phyloP scores from a whole-genome alignment of 2,888 invertebrate genomes.

The Trachelus stipa region DNA sequence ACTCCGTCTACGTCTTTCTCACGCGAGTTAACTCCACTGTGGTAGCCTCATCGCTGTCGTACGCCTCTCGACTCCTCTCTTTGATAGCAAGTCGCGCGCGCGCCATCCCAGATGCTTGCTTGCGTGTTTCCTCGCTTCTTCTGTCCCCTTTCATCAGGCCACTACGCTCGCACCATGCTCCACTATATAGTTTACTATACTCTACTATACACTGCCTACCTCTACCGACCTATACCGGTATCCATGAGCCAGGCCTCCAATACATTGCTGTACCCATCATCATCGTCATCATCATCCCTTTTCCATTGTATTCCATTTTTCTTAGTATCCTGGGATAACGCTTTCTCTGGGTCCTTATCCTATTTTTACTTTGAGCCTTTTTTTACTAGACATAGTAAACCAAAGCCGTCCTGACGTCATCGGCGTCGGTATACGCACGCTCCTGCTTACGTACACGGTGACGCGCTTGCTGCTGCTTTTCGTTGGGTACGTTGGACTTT shows the following conservation, averaged over 20 bases:
- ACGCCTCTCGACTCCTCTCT: background rate
- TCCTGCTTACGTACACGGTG: background rate
- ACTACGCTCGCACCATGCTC: background rate
- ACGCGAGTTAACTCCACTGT: background rate
- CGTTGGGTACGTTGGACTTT: background rate
- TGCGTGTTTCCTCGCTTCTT: background rate
- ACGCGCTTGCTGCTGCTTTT: background rate
- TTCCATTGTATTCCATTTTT: background rate
- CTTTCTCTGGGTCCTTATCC: background rate
- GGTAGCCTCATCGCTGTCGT: background rate
- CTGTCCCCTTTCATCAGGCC: background rate
- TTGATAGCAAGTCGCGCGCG: conserved; percentile 29
- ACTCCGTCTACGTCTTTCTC: conserved; percentile 1
- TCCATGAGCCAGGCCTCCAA: background rate
- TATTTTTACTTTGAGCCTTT: background rate
- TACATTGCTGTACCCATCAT: background rate
- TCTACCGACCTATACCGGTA: background rate
- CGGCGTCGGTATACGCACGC: background rate
- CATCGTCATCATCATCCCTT: background rate
- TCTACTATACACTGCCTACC: background rate
- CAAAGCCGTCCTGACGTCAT: background rate
- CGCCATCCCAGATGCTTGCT: conserved; percentile 44
- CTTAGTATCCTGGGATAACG: background rate
- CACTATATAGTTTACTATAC: background rate
- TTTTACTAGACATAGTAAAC: background rate